Percentiles rank a stretch among this genome's conserved stretches.
Evolutionary conservation across 1,140 invertebrate species (phyloP).

Genomic region (Nautilus pompilius): DNA sequence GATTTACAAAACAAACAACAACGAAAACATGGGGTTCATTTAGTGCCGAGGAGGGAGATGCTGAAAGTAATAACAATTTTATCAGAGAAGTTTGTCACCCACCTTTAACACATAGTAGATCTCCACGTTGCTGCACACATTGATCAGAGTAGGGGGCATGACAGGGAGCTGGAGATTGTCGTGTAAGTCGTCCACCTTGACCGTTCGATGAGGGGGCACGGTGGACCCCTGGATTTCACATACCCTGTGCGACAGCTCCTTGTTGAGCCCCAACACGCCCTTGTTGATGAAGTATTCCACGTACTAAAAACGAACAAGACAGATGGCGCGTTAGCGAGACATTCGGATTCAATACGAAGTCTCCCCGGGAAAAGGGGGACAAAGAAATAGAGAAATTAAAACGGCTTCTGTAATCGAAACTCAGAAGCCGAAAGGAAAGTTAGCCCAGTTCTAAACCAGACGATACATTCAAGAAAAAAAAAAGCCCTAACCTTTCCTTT

Average conservation of each 20-base stretch:
- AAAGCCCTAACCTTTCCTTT: too few relatives aligned
- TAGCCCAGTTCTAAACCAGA: too few relatives aligned
- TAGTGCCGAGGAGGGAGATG: too few relatives aligned
- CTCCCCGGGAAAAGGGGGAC: too few relatives aligned
- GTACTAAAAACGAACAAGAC: conserved; percentile 59
- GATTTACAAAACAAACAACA: too few relatives aligned
- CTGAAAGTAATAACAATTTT: too few relatives aligned
- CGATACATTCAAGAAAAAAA: too few relatives aligned
- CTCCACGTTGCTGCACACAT: conserved; percentile 73
- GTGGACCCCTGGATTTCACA: conserved; percentile 70
- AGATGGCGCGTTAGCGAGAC: too few relatives aligned
- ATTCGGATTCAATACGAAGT: too few relatives aligned
- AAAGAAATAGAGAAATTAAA: neutral
- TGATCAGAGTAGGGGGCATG: conserved; percentile 74
- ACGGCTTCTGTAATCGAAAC: neutral
- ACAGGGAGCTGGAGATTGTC: conserved; percentile 67
- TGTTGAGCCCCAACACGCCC: conserved; percentile 73
- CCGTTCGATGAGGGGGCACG: conserved; percentile 63
- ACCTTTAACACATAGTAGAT: conserved; percentile 80
- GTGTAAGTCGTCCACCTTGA: conserved; percentile 42
- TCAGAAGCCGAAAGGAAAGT: too few relatives aligned
- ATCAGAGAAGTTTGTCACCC: too few relatives aligned
- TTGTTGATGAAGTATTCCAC: conserved; percentile 79
- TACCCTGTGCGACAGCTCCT: conserved; percentile 70
- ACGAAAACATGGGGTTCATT: too few relatives aligned